Conservation (phyloP, 2,113 vertebrate species). For the Corythornis vintsioides region DNA sequence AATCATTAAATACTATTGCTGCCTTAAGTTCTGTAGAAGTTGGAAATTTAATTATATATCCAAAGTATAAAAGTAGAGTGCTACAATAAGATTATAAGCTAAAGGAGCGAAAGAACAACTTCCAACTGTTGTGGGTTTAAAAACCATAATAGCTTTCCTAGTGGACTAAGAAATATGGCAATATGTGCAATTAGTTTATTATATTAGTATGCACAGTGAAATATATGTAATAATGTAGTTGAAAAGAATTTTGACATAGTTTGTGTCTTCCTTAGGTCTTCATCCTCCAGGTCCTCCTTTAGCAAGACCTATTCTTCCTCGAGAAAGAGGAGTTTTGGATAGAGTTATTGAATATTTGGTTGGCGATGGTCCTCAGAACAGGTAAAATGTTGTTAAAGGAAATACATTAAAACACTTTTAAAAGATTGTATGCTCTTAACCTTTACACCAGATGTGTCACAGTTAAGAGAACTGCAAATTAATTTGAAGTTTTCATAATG, state of each 20-base stretch:
- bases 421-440: background rate
- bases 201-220: background rate
- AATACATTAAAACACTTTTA: background rate
- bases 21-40: background rate
- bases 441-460: background rate
- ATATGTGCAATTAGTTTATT: background rate
- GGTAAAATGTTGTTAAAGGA: conserved; percentile 73
- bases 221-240: background rate
- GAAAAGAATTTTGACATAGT: background rate
- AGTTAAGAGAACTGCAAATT: background rate
- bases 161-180: background rate
- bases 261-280: conserved; percentile 80
- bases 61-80: background rate
- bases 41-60: background rate
- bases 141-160: background rate
- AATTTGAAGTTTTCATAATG: background rate
- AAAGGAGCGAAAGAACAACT: background rate
- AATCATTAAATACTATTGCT: background rate
- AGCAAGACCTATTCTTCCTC: conserved; percentile 91
- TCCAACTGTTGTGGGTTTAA: background rate
- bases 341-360: conserved; percentile 97
- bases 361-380: conserved; percentile 97
- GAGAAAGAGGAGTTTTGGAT: conserved; percentile 91
- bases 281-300: conserved; percentile 96
- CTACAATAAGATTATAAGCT: background rate